phyloP scores from a whole-genome alignment of 2,888 invertebrate species.

The Achlya flavicornis region DNA sequence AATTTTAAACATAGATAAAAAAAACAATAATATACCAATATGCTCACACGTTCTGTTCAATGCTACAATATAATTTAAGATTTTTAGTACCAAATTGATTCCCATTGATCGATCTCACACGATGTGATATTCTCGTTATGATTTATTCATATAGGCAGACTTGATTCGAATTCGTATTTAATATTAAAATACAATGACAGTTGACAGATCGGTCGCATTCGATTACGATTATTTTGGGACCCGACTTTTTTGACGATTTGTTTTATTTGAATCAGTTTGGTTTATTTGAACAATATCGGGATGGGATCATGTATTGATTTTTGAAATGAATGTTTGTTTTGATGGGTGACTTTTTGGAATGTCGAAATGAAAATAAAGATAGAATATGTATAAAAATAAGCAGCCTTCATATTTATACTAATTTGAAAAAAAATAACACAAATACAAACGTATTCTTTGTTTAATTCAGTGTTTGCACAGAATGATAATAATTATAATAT shows the following conservation, averaged over 20 bases:
- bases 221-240: slow-evolving; percentile 55
- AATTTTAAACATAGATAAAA: background rate
- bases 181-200: slow-evolving; percentile 70
- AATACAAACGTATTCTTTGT: background rate
- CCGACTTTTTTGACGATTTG: slow-evolving; percentile 53
- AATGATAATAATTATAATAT: too few species aligned
- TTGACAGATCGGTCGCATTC: slow-evolving; percentile 75
- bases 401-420: background rate
- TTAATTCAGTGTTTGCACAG: too few species aligned
- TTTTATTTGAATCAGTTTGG: slow-evolving; percentile 67
- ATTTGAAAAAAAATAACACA: too few species aligned
- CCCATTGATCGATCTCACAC: slow-evolving; percentile 29
- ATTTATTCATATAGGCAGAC: slow-evolving; percentile 54
- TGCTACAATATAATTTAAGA: background rate
- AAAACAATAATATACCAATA: too few species aligned
- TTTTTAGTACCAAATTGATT: background rate
- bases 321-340: slow-evolving; percentile 73
- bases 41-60: slow-evolving; percentile 19
- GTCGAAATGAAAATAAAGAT: slow-evolving; percentile 42
- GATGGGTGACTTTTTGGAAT: slow-evolving; percentile 65
- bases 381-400: slow-evolving; percentile 13
- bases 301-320: slow-evolving; percentile 78
- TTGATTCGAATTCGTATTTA: slow-evolving; percentile 40
- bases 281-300: slow-evolving; percentile 73
- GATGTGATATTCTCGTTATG: slow-evolving; percentile 33